phyloP scores from a whole-genome alignment of 2,113 vertebrate species.

The Kobus ellipsiprymnus region DNA sequence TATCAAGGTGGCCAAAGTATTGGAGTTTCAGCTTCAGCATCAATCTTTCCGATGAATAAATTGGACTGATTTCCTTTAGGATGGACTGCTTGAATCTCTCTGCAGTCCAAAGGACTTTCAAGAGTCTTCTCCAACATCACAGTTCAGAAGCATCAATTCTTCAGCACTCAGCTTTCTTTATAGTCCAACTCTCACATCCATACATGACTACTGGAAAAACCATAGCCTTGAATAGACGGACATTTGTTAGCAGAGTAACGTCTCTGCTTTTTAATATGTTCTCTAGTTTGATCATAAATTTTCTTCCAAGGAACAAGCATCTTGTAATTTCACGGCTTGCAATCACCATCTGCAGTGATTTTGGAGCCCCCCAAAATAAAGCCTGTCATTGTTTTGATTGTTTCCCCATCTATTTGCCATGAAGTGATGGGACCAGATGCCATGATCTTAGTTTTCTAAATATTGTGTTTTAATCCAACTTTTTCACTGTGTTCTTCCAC shows the following conservation, averaged over 20 bases:
- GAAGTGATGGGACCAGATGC: not conserved
- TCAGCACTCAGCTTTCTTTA: not conserved
- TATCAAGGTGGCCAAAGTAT: not conserved
- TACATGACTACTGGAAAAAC: not conserved
- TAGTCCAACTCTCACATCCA: not conserved
- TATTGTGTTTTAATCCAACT: not conserved
- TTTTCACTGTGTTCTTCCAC: not conserved
- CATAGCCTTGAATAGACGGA: fast-evolving
- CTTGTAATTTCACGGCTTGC: not conserved
- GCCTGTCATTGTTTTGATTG: not conserved
- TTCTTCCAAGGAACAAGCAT: not conserved
- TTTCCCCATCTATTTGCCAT: not conserved
- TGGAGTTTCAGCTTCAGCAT: not conserved
- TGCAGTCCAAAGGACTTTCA: not conserved
- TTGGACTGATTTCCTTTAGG: not conserved
- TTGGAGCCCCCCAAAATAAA: not conserved
- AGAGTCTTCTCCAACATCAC: not conserved
- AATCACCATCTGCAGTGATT: not conserved
- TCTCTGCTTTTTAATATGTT: not conserved
- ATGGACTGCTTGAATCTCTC: not conserved
- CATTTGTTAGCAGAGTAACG: not conserved
- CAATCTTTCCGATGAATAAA: not conserved
- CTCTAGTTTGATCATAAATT: not conserved
- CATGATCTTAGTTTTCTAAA: not conserved
- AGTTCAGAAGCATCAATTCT: not conserved